Evolutionary conservation across 2,113 vertebrate genomes (phyloP), one percentile per base, ranked within the genome.

Genomic region (Cebidichthys violaceus): DNA sequence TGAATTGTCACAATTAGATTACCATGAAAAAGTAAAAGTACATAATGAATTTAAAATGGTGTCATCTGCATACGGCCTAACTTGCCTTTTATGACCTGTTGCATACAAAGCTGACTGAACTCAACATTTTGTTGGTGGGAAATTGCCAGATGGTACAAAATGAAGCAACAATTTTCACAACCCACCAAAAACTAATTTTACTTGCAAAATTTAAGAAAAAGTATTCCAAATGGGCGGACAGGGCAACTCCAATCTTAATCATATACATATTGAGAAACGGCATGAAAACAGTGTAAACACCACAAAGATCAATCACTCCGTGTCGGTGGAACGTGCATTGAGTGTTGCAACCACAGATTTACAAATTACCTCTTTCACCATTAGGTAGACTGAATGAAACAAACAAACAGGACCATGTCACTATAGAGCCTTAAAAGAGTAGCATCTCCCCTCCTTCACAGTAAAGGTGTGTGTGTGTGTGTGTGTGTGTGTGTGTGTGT

Each of bases 301-400:
- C 72, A 70, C 81, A 82, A 57, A 66, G 1, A 73, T 75, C 37
- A 55, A 14, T 39, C 82, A 76, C 60, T 66, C 62, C 45, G 52
- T 75, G 82, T 57, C 4, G 6, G 65, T 66, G 39, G 43, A 73
- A 39, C 47, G 5, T 75, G 76, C 70, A 73, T 22, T 52, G 11
- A 41, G 41, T 55, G 29, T 66, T 65, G 35, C 22, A 41, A 14
- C 64, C 61, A 67, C 20, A 82, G 47, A 61, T 82, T 54, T 39
- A n/a, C 31, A 80, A 61, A 61, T 87, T 76, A 88, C 75, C 79
- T 91, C 75, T 76, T 57, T 59, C 50, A 29, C 75, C 45, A 83
- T 84, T 82, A 69, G 76, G 65, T 65, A 27, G 67, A 89, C 85
- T 90, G 73, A 47, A 84, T 79, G 52, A 69, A 64, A 88, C 45